These are phyloP conservation scores for Sigmodon hispidus DNA, from an alignment of 2,113 vertebrate genomes.

Conservation along the genomic window DNA sequence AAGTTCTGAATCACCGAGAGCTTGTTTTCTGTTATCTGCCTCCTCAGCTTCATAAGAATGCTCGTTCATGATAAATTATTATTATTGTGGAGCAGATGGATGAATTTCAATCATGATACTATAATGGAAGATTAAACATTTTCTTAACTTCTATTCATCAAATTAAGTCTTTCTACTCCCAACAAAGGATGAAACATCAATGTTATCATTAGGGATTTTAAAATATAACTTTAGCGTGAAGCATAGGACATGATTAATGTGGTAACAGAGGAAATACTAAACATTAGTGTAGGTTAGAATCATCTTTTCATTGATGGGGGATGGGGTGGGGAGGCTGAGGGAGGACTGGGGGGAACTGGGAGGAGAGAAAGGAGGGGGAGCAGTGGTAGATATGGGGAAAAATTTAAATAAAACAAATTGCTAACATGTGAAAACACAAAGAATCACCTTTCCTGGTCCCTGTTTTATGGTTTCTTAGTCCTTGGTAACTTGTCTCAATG, in stretches of 20 bases:
- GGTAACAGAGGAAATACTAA: slow-evolving; percentile 72
- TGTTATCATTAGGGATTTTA: slow-evolving; percentile 81
- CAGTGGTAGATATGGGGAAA: too few relatives aligned
- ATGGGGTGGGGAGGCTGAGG: too few relatives aligned
- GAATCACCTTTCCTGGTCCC: too few relatives aligned
- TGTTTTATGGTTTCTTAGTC: slow-evolving; percentile 21
- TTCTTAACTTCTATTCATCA: slow-evolving; percentile 88
- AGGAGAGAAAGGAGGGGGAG: too few relatives aligned
- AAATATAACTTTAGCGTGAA: slow-evolving; percentile 76
- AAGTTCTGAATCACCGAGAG: slow-evolving; percentile 77
- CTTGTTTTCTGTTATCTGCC: slow-evolving; percentile 77
- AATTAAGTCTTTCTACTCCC: slow-evolving; percentile 86
- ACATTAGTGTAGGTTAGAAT: slow-evolving; percentile 39
- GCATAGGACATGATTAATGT: slow-evolving; percentile 77
- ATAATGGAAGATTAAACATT: slow-evolving; percentile 89
- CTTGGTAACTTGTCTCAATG: slow-evolving; percentile 18
- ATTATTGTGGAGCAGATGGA: slow-evolving; percentile 87
- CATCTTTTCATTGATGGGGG: too few relatives aligned
- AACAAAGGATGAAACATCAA: slow-evolving; percentile 84
- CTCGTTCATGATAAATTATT: slow-evolving; percentile 84
- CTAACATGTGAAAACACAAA: too few relatives aligned
- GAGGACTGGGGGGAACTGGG: too few relatives aligned
- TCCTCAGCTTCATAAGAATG: slow-evolving; percentile 82
- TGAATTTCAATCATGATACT: slow-evolving; percentile 87
- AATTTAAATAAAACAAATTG: too few relatives aligned